phyloP scores from a whole-genome alignment of 2,113 vertebrate genomes.

The Strigops habroptila region DNA sequence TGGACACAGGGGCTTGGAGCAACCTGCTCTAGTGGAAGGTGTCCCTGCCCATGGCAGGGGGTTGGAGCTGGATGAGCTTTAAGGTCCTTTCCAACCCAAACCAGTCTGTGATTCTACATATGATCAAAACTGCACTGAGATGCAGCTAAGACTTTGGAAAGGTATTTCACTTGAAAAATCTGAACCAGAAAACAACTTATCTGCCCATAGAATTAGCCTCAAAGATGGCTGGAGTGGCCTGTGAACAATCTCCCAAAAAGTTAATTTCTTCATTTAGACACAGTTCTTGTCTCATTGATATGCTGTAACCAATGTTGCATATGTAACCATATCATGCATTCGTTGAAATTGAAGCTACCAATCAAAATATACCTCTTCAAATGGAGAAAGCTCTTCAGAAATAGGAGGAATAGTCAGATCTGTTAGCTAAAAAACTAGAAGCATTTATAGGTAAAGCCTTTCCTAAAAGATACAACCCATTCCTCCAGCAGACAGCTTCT shows the following conservation, averaged over 20 bases:
- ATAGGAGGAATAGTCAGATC: background rate
- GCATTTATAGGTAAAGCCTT: background rate
- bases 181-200: background rate
- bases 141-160: background rate
- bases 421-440: background rate
- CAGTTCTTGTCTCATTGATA: background rate
- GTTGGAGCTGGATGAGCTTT: background rate
- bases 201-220: background rate
- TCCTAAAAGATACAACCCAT: background rate
- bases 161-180: background rate
- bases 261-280: background rate
- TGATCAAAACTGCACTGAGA: background rate
- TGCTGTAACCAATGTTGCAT: background rate
- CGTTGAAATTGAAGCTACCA: background rate
- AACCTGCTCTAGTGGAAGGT: background rate
- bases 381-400: background rate
- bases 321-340: fast-evolving
- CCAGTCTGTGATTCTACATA: background rate
- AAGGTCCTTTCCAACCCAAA: background rate
- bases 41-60: background rate
- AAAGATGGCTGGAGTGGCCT: background rate
- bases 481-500: background rate
- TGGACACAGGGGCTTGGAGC: background rate
- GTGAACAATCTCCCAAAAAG: background rate
- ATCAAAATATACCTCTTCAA: background rate